phyloP scores from a whole-genome alignment of 1,140 invertebrate species.

The Elymnias hypermnestra region DNA sequence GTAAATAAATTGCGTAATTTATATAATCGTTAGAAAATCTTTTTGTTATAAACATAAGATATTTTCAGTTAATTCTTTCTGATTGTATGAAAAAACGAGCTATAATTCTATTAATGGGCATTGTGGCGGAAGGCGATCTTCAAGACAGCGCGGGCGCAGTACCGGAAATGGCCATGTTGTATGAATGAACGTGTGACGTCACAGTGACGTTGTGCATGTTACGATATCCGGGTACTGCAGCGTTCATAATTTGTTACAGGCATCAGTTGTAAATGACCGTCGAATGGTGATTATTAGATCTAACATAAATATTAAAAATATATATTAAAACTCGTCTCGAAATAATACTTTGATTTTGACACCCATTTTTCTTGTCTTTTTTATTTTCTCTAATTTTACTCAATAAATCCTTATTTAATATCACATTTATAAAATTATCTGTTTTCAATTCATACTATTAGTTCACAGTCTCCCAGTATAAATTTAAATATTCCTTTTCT shows the following conservation, averaged over 20 bases:
- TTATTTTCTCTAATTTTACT: too few relatives aligned
- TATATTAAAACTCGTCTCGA: too few relatives aligned
- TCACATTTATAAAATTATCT: too few relatives aligned
- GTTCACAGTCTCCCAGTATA: too few relatives aligned
- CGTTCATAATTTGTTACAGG: constrained; percentile 21
- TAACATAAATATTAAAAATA: too few relatives aligned
- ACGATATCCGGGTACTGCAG: constrained; percentile 21
- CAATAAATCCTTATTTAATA: too few relatives aligned
- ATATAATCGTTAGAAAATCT: too few relatives aligned
- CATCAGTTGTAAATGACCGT: constrained; percentile 13
- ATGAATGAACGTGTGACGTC: constrained; percentile 58
- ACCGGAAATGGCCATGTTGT: constrained; percentile 53
- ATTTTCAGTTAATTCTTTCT: constrained; percentile 4
- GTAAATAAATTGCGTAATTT: not conserved
- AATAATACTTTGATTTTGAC: too few relatives aligned
- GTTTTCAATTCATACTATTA: too few relatives aligned
- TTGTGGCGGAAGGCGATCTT: constrained; percentile 25
- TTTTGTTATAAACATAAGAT: not conserved
- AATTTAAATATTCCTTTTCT: too few relatives aligned
- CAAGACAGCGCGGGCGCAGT: constrained; percentile 31
- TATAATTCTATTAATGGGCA: constrained; percentile 10
- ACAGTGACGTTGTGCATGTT: constrained; percentile 37
- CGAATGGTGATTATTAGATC: not conserved
- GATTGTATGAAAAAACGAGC: constrained; percentile 4
- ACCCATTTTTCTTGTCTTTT: too few relatives aligned